phyloP scores from a whole-genome alignment of 2,888 invertebrate species.

The Tetropium fuscum region DNA sequence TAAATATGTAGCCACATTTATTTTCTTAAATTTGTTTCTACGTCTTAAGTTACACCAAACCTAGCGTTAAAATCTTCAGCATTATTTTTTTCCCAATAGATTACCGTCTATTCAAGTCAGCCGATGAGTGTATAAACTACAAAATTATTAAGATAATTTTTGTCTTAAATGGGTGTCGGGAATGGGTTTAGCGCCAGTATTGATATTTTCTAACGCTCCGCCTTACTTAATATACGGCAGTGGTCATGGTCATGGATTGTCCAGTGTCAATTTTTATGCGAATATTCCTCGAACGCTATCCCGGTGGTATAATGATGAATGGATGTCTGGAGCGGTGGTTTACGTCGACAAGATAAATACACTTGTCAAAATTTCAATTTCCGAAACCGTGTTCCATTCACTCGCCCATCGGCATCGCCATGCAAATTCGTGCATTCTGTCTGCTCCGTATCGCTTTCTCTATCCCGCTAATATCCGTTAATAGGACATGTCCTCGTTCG shows the following conservation, averaged over 20 bases:
- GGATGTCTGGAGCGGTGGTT: conserved; percentile 51
- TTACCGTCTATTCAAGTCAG: no score
- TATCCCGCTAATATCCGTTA: conserved; percentile 31
- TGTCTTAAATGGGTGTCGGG: neutral
- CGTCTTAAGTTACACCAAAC: no score
- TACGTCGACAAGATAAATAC: conserved; percentile 63
- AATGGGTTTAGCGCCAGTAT: neutral
- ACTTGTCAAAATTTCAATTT: conserved; percentile 65
- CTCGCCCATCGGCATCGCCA: conserved; percentile 53
- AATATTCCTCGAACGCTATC: conserved; percentile 28
- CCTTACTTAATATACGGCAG: neutral
- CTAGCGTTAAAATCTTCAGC: no score
- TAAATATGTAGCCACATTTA: no score
- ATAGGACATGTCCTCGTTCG: conserved; percentile 19
- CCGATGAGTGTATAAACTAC: no score
- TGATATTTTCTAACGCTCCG: neutral
- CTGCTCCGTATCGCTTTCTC: conserved; percentile 18
- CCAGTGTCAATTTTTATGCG: conserved; percentile 39
- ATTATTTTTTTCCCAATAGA: no score
- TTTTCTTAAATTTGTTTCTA: no score
- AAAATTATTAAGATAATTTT: no score
- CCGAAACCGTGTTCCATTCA: conserved; percentile 58
- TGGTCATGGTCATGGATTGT: neutral
- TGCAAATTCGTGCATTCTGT: conserved; percentile 55
- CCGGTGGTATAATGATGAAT: conserved; percentile 55